phyloP scores from a whole-genome alignment of 2,888 invertebrate species.

The Apamea epomidion region DNA sequence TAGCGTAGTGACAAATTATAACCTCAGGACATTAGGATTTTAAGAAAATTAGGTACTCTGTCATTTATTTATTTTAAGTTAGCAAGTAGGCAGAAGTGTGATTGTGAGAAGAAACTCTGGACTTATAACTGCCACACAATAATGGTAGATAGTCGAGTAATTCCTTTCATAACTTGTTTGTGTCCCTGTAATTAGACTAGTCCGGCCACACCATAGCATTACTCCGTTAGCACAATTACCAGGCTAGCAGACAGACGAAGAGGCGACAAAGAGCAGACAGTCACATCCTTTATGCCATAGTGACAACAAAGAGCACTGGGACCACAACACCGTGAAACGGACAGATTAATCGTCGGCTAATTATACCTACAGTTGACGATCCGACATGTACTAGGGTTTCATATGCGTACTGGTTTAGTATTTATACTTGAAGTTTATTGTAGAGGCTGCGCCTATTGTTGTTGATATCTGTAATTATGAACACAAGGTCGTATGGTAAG shows the following conservation, averaged over 20 bases:
- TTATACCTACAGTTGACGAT: slow-evolving; percentile 51
- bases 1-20: neutral
- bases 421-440: slow-evolving; percentile 10
- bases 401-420: slow-evolving; percentile 13
- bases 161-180: slow-evolving; percentile 28
- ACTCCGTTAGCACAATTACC: slow-evolving; percentile 31
- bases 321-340: slow-evolving; percentile 68
- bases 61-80: neutral
- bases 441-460: slow-evolving; percentile 5
- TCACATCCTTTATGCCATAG: slow-evolving; percentile 6
- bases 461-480: slow-evolving; percentile 18
- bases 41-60: neutral
- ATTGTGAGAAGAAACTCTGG: neutral
- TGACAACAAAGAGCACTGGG: slow-evolving; percentile 46
- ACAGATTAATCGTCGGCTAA: slow-evolving; percentile 66
- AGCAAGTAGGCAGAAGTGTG: neutral
- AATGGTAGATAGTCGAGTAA: slow-evolving; percentile 9
- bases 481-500: slow-evolving; percentile 11
- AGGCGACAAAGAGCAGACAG: slow-evolving; percentile 37
- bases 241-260: slow-evolving; percentile 29
- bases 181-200: slow-evolving; percentile 28
- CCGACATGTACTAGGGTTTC: slow-evolving; percentile 15
- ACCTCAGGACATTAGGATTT: neutral
- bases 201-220: slow-evolving; percentile 5
- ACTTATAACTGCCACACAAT: neutral